Evolutionary conservation across 1,140 invertebrate genomes (phyloP), one percentile per base, ranked within the genome.

Genomic region (Listronotus bonariensis): DNA sequence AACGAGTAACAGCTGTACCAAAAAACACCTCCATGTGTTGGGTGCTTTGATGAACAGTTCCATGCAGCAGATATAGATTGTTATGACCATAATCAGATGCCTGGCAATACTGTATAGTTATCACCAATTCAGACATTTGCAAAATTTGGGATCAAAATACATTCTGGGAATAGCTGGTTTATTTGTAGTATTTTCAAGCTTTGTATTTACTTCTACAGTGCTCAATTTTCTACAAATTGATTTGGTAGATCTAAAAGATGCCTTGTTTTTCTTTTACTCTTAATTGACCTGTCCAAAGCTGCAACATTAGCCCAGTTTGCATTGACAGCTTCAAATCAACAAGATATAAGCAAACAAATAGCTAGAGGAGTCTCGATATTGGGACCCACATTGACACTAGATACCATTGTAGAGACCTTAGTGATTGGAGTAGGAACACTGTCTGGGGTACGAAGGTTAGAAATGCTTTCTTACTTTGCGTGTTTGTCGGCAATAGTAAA

Each of bases 81-180:
- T 96, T 2, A 91, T 97, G 90, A 94, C 94, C 34, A 86, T 95
- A 61, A 92, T 96, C 15, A 85, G 93, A 67, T 96, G 93, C 77
- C 82, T 94, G 1, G 94, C 94, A 5, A 86, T 97, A 9, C 83
- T 96, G 3, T 97, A 96, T 80, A 91, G 91, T 41, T 97, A 96
- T 77, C 92, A 97, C 77, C 94, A 96, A 79, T 93, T 97, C 76
- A 86, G 92, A 53, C 94, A 91, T 79, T 83, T 98, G n/a, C 88
- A 92, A 68, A 90, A 90, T 76, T 83, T 96, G 41, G 93, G 94
- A 31, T 97, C 95, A 1, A 96, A 96, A 79, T 96, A 96, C 80
- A 88, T 97, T 70, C 82, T 97, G 67, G 91, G 92, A 92, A 81
- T 95, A 67, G 90, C 92, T 31, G 91, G 89, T 18, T 77, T 94